Percentiles rank a stretch among this genome's conserved stretches.
Evolutionary conservation across 2,113 vertebrate genomes (phyloP).

Genomic region (Chloropsis cyanopogon): DNA sequence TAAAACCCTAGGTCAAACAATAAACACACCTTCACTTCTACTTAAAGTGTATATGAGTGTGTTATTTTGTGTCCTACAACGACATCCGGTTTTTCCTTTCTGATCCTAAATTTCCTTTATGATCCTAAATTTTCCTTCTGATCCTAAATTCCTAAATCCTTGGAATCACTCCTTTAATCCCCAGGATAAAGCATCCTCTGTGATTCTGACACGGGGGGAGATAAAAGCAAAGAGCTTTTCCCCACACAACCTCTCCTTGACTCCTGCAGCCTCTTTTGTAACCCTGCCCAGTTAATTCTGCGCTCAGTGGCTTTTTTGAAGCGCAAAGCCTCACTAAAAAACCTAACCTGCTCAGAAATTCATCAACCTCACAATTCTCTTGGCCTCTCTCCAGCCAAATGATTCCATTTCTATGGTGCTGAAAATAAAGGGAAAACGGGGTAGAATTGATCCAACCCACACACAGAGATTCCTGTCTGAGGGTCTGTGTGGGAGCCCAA

Average conservation of each 20-base stretch:
- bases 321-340: background rate
- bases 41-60: too few relatives aligned
- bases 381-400: slow-evolving; percentile 27
- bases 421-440: background rate
- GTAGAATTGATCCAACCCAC: background rate
- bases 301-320: background rate
- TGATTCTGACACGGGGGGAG: background rate
- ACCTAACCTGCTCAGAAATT: slow-evolving; percentile 20
- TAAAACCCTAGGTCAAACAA: too few relatives aligned
- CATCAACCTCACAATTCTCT: background rate
- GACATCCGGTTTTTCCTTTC: too few relatives aligned
- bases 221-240: background rate
- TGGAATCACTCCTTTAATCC: background rate
- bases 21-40: too few relatives aligned
- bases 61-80: too few relatives aligned
- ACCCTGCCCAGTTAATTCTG: slow-evolving; percentile 36
- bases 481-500: background rate
- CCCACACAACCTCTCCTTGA: background rate
- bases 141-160: background rate
- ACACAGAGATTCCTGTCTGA: background rate
- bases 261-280: background rate
- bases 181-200: background rate
- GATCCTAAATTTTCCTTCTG: background rate
- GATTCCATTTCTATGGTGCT: background rate
- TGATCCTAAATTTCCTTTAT: too few relatives aligned